Evolutionary conservation across 2,797 vertebrate species (phyloP).

Genomic region (Falco concolor): DNA sequence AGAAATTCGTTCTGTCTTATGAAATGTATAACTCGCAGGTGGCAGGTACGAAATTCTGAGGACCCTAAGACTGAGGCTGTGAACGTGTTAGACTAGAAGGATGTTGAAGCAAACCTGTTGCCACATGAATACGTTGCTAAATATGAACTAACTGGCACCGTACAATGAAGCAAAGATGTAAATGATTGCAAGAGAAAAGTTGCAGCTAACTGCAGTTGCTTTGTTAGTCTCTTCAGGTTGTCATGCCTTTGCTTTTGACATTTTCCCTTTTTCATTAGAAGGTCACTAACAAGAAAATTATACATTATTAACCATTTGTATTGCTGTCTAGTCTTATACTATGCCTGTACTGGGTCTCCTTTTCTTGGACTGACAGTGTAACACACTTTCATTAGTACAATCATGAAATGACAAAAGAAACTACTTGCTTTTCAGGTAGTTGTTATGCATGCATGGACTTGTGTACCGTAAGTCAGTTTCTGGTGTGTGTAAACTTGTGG

Average conservation of each 20-base stretch:
- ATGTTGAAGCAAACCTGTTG: neutral
- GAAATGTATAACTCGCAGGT: neutral
- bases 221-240: neutral
- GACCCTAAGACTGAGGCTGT: neutral
- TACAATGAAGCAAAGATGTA: neutral
- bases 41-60: neutral
- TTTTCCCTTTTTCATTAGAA: neutral
- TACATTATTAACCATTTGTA: neutral
- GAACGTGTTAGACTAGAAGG: rapidly evolving
- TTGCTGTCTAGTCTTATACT: neutral
- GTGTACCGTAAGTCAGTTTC: neutral
- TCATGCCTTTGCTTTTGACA: neutral
- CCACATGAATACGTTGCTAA: neutral
- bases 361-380: neutral
- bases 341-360: neutral
- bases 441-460: neutral
- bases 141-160: neutral
- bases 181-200: neutral
- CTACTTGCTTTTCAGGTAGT: neutral
- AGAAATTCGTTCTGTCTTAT: neutral
- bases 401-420: neutral
- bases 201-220: neutral
- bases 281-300: neutral
- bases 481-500: neutral
- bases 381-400: neutral